Percentiles rank a stretch among this genome's conserved stretches.
These are phyloP conservation scores for Selenia dentaria DNA, from an alignment of 2,888 invertebrate genomes.

Conservation along the genomic window DNA sequence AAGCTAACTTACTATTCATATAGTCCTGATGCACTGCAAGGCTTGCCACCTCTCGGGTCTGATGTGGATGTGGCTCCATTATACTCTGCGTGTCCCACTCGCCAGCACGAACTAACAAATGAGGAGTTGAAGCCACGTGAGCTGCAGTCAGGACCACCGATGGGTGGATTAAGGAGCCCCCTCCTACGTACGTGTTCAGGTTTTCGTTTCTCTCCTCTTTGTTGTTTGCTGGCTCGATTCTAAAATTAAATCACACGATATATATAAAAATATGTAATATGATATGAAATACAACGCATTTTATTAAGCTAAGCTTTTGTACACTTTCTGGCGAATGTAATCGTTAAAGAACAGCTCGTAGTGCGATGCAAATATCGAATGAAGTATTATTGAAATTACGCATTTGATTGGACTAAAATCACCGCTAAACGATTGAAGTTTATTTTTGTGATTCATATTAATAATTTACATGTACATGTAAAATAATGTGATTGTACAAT, in stretches of 20 bases:
- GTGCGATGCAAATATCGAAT: too few relatives aligned
- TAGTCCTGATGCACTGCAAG: conserved; percentile 86
- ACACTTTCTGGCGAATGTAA: too few relatives aligned
- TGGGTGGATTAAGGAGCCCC: conserved; percentile 91
- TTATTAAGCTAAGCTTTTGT: too few relatives aligned
- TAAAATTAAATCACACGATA: conserved; percentile 18
- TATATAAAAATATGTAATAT: too few relatives aligned
- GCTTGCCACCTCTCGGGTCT: conserved; percentile 86
- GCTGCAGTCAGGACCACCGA: conserved; percentile 92
- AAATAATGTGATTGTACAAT: too few relatives aligned
- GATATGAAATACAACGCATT: too few relatives aligned
- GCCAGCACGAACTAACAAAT: conserved; percentile 86
- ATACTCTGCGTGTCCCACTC: conserved; percentile 93
- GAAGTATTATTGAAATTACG: too few relatives aligned
- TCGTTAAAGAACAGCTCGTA: too few relatives aligned
- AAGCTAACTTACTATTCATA: conserved; percentile 66
- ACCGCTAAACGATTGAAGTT: too few relatives aligned
- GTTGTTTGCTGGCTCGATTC: conserved; percentile 71
- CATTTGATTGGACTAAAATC: too few relatives aligned
- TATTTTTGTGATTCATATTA: too few relatives aligned
- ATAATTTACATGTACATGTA: too few relatives aligned
- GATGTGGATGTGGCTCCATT: conserved; percentile 87
- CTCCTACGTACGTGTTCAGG: conserved; percentile 87
- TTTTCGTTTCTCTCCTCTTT: conserved; percentile 72
- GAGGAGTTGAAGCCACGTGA: conserved; percentile 41